Evolutionary conservation across 1,140 invertebrate genomes (phyloP).

Genomic region (Tribolium castaneum): DNA sequence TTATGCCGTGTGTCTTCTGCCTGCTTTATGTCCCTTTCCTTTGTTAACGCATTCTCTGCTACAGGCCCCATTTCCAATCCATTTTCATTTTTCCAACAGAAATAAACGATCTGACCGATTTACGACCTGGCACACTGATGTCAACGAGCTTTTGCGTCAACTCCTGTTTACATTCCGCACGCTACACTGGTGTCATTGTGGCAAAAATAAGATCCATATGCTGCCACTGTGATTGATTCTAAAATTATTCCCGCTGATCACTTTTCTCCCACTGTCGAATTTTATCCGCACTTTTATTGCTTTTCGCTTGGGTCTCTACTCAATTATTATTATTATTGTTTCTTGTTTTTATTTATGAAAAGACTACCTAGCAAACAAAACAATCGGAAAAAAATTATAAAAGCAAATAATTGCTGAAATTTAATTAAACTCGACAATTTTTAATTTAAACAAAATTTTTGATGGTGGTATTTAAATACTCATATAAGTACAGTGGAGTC

Average conservation of each 20-base stretch:
- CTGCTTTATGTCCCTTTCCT: slow-evolving; percentile 42
- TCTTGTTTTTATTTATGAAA: too few species aligned
- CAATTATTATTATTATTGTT: too few species aligned
- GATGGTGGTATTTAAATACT: too few species aligned
- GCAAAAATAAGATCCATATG: slow-evolving; percentile 1
- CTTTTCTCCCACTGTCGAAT: not conserved
- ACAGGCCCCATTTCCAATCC: slow-evolving; percentile 33
- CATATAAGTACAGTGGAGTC: too few species aligned
- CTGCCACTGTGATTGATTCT: not conserved
- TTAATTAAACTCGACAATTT: too few species aligned
- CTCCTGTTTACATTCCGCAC: slow-evolving; percentile 8
- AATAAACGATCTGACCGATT: not conserved
- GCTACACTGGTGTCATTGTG: slow-evolving; percentile 5
- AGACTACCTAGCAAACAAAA: too few species aligned
- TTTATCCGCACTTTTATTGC: too few species aligned
- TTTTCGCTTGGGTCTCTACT: too few species aligned
- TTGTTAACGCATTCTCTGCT: slow-evolving; percentile 26
- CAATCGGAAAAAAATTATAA: too few species aligned
- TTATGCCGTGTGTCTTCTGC: slow-evolving; percentile 39
- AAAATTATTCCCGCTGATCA: not conserved
- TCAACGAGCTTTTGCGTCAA: not conserved
- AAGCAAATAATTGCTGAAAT: too few species aligned
- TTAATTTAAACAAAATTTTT: too few species aligned
- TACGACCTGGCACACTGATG: not conserved
- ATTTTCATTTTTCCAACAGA: not conserved